Evolutionary conservation across 2,797 vertebrate species (phyloP).

Genomic region (Cichlasoma orientale): DNA sequence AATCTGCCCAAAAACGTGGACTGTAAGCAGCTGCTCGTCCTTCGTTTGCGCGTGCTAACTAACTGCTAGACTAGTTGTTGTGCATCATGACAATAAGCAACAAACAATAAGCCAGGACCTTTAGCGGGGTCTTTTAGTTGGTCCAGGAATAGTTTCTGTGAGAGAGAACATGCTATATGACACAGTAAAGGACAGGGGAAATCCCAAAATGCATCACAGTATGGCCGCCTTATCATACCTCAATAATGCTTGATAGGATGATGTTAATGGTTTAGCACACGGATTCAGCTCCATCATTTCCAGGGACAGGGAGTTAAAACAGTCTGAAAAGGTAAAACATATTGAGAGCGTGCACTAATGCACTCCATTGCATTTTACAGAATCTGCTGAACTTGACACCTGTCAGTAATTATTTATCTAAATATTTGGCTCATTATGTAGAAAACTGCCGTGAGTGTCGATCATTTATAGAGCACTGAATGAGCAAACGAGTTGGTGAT

Average conservation of each 20-base stretch:
- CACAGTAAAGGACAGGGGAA: too few species aligned
- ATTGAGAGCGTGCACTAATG: fast-evolving
- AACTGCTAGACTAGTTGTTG: not conserved
- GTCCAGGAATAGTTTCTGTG: too few species aligned
- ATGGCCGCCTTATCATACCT: too few species aligned
- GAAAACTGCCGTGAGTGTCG: not conserved
- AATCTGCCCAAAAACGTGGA: not conserved
- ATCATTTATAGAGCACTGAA: not conserved
- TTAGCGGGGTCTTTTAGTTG: too few species aligned
- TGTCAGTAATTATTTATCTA: not conserved
- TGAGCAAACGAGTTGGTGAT: not conserved
- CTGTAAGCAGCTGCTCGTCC: not conserved
- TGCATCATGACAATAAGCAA: not conserved
- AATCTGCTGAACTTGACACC: not conserved
- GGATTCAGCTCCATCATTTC: too few species aligned
- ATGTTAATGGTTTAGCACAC: too few species aligned
- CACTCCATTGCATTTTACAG: too few species aligned
- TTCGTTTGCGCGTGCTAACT: not conserved
- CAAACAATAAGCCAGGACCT: not conserved
- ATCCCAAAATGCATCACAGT: too few species aligned
- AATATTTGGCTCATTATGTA: not conserved
- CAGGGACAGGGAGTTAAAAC: too few species aligned
- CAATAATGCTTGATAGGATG: too few species aligned
- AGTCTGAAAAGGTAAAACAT: too few species aligned
- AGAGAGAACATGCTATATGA: too few species aligned